Percentiles rank a stretch among this genome's conserved stretches.
Evolutionary conservation across 2,113 vertebrate genomes (phyloP).

Genomic region (human (Homo sapiens)): GRCh38 chr18:74835501-74836000

Average conservation of each 20-base stretch:
- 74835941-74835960: too few species aligned
- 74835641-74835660: neutral
- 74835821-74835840: rapidly evolving
- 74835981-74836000: neutral
- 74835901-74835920: rapidly evolving
- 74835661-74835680: neutral
- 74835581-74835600: neutral
- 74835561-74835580: neutral
- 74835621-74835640: neutral
- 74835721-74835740: neutral
- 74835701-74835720: neutral
- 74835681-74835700: neutral
- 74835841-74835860: neutral
- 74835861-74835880: rapidly evolving
- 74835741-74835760: neutral
- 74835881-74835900: neutral
- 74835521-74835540: neutral
- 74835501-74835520: too few species aligned
- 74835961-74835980: neutral
- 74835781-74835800: neutral
- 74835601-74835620: neutral
- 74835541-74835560: neutral
- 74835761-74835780: neutral
- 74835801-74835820: neutral
- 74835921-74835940: too few species aligned